Conservation (phyloP, 2,797 vertebrate species). For the Notolepis coatsorum region DNA sequence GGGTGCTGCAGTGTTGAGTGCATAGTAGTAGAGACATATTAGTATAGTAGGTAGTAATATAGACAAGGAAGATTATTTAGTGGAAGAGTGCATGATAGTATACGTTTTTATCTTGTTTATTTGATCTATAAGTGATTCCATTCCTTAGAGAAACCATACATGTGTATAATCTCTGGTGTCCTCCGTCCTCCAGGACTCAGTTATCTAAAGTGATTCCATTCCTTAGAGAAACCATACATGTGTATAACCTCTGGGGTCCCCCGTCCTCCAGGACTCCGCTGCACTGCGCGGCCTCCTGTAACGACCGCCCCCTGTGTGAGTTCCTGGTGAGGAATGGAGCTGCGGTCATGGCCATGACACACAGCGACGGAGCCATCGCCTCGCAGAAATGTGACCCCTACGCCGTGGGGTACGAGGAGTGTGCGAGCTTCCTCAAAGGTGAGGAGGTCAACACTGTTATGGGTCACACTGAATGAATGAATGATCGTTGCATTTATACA, state of each 20-base stretch:
- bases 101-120: too few species aligned
- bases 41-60: too few species aligned
- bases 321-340: conserved; percentile 90
- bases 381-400: conserved; percentile 93
- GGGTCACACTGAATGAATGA: too few species aligned
- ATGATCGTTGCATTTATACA: too few species aligned
- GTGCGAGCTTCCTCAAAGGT: conserved; percentile 89
- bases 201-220: too few species aligned
- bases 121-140: too few species aligned
- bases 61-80: too few species aligned
- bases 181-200: conserved; percentile 84
- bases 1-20: too few species aligned
- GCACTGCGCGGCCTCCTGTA: conserved; percentile 93
- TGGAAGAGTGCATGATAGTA: too few species aligned
- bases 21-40: too few species aligned
- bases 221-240: too few species aligned
- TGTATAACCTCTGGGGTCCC: not conserved
- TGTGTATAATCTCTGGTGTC: not conserved
- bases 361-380: conserved; percentile 87
- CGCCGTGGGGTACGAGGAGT: conserved; percentile 84
- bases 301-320: conserved; percentile 87
- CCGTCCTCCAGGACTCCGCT: conserved; percentile 86
- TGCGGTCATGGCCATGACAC: conserved; percentile 87
- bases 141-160: too few species aligned
- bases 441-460: conserved; percentile 40